Evolutionary conservation across 1,140 invertebrate species (phyloP), one percentile per base, ranked within the genome.

Genomic region (Hydropsyche tenuis): DNA sequence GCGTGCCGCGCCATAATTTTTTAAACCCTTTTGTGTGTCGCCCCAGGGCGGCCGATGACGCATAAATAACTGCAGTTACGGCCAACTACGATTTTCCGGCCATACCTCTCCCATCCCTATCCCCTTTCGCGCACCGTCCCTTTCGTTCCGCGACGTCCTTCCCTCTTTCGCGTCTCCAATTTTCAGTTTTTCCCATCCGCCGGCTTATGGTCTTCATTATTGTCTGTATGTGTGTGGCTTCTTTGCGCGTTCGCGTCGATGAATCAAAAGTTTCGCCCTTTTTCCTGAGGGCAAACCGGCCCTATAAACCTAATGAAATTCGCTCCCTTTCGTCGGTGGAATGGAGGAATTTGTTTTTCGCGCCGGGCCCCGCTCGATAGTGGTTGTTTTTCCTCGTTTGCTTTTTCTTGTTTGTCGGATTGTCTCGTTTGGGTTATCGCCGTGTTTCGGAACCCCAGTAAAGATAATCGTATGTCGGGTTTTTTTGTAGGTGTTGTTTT

Each of bases 31-130:
- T 60, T 25, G 56, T 20, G 56, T 60, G 56, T 60, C 56, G 56
- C 56, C 20, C 30, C 1, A 6, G 20, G 56, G 56, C 23, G 56
- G 56, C 56, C 56, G 23, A 60, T 60, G 56, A 60, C 56, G 56
- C 56, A 60, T 60, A 60, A 60, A 60, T 60, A 60, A 60, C 56
- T 60, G 56, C 56, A 60, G 30, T 37, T 37, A 60, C 56, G 22
- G 23, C 22, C 45, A 14, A 12, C 45, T 16, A 48, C 45, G 45
- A 48, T 48, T 48, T 48, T 48, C 16, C 45, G 45, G 16, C 12
- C 45, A 60, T 22, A 25, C 12, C 22, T 22, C 23, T 12, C 56
- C 23, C 22, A 11, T 60, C 7, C 56, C 56, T 20, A 14, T 60
- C 22, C 23, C 18, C 56, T 60, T 25, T 60, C 22, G 4, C 20